Conservation (phyloP, 1,140 invertebrate species). For the Lysiphlebus fabarum region DNA sequence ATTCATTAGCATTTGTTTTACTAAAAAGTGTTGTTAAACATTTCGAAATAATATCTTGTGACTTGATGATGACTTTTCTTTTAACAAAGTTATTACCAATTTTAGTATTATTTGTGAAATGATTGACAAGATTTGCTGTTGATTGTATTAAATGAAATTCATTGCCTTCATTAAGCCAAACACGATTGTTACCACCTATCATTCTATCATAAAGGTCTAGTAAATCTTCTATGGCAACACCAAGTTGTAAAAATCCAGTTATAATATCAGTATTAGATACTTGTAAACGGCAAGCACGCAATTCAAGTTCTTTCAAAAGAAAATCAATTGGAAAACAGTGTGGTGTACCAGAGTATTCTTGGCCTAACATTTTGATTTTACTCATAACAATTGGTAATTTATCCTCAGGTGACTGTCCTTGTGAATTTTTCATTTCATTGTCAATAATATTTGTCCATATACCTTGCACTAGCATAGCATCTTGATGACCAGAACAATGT, state of each 20-base stretch:
- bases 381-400: conserved; percentile 66
- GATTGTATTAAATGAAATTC: conserved; percentile 73
- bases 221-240: conserved; percentile 68
- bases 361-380: conserved; percentile 71
- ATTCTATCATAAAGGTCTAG: conserved; percentile 72
- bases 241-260: conserved; percentile 65
- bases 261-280: conserved; percentile 68
- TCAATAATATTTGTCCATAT: conserved; percentile 78
- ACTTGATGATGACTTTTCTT: conserved; percentile 61
- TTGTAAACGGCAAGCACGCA: conserved; percentile 67
- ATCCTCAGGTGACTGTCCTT: conserved; percentile 56
- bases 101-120: conserved; percentile 59
- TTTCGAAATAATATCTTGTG: conserved; percentile 65
- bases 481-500: conserved; percentile 79
- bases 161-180: conserved; percentile 73
- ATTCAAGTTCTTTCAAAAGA: conserved; percentile 71
- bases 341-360: conserved; percentile 69
- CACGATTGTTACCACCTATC: conserved; percentile 70
- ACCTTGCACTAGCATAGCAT: conserved; percentile 70
- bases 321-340: conserved; percentile 76
- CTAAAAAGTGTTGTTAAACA: conserved; percentile 66
- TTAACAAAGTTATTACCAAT: conserved; percentile 56
- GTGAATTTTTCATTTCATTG: conserved; percentile 50
- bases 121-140: conserved; percentile 63
- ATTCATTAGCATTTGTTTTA: conserved; percentile 61